Base-by-base conservation (phyloP, 2,113 vertebrate species). In the Microcebus tavaratra region DNA sequence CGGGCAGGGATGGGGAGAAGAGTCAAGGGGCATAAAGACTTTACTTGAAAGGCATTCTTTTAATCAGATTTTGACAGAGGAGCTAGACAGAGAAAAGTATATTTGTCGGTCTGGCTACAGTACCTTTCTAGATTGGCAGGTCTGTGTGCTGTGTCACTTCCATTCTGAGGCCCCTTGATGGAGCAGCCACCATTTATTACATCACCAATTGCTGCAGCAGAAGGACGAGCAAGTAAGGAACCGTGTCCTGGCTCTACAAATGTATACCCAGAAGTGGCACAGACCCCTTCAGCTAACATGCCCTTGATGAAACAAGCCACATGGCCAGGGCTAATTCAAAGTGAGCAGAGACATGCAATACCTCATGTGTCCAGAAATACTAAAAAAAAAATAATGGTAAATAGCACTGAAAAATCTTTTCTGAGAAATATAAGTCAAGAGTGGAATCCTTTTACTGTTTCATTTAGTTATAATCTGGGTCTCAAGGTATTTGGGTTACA, bases 1-100 rank as follows among this genome's bases (percentile, higher is more conserved):
- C 61, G 59, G 67, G 36, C 34, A 48, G 29, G 36, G 11, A 53
- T 63, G 36, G 27, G 3, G 42, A 45, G 63, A 39, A 67, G 23
- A 72, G 9, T 39, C n/a, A 78, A 91, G 61, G 45, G n/a, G 0
- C n/a, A 42, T 82, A 78, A 82, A 68, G 27, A 55, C 67, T 87
- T 90, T 90, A 55, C 70, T 70, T 55, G 63, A 93, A 88, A 96
- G 72, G 6, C 42, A n/a, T 67, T 55, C 11, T 61, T 70, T 75
- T 88, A 59, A 53, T 81, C 25, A 42, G 3, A 0, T 84, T 53
- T 90, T 70, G 55, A 9, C 27, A 84, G 42, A 61, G 78, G 63
- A 79, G 31, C 12, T 83, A 79, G 18, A 75, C 14, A 48, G 48
- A 23, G 21, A 85, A 53, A 55, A 50, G 6, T 45, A 0, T 29